phyloP scores from a whole-genome alignment of 1,140 invertebrate species.

The Dolichoris vasculosae region DNA sequence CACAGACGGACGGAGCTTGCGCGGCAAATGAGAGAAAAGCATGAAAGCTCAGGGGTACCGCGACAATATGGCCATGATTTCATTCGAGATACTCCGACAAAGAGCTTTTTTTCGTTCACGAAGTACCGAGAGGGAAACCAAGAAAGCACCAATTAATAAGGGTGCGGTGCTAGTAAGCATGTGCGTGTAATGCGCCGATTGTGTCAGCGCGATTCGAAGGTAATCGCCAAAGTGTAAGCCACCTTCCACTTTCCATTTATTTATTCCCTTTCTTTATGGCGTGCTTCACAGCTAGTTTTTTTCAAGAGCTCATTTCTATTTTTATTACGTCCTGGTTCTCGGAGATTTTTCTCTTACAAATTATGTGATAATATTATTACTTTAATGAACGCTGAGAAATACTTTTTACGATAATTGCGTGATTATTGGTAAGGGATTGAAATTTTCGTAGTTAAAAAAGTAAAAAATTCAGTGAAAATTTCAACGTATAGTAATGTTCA shows the following conservation, averaged over 20 bases:
- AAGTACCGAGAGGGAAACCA: background rate
- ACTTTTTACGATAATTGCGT: slow-evolving; percentile 16
- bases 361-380: slow-evolving; percentile 13
- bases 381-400: slow-evolving; percentile 13
- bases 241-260: background rate
- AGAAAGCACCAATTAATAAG: slow-evolving; percentile 35
- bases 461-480: background rate
- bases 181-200: slow-evolving; percentile 55
- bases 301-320: background rate
- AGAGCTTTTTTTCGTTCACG: background rate
- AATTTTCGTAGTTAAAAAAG: background rate
- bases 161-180: background rate
- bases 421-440: background rate
- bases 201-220: slow-evolving; percentile 50
- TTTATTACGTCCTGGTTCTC: background rate
- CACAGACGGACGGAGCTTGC: background rate
- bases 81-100: background rate
- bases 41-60: background rate
- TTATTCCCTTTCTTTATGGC: background rate
- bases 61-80: background rate
- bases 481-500: too few relatives aligned
- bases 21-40: slow-evolving; percentile 7
- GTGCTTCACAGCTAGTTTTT: background rate
- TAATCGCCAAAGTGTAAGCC: background rate
- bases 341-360: background rate